A percentile compares a stretch with the other conserved stretches of the same genome.
phyloP scores from a whole-genome alignment of 2,113 vertebrate genomes.

The Opisthocomus hoazin region DNA sequence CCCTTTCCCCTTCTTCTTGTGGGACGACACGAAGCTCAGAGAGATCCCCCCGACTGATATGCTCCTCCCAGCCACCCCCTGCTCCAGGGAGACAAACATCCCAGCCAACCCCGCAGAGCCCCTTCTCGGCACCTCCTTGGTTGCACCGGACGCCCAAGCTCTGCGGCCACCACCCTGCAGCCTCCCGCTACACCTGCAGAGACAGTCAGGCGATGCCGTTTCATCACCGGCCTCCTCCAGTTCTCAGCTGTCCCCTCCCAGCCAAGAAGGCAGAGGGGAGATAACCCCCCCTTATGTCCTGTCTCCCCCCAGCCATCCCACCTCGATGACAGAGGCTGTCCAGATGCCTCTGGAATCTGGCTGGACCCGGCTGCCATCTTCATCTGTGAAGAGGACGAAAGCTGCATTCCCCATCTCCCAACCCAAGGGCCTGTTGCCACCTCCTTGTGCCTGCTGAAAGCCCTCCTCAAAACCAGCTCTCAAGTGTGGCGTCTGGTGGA shows the following conservation, averaged over 20 bases:
- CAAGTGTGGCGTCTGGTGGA: constrained; percentile 66
- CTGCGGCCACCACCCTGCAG: not conserved
- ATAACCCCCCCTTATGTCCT: not conserved
- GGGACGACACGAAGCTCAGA: constrained; percentile 31
- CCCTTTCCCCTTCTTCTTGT: not conserved
- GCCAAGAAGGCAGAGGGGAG: constrained; percentile 1
- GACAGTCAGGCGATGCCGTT: not conserved
- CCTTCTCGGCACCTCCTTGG: not conserved
- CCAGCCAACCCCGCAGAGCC: not conserved
- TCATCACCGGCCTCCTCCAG: not conserved
- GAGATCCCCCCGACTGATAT: constrained; percentile 64
- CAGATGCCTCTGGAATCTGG: constrained; percentile 79
- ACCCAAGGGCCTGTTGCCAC: constrained; percentile 70
- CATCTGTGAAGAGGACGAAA: not conserved
- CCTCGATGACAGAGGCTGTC: constrained; percentile 70
- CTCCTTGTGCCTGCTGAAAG: constrained; percentile 72
- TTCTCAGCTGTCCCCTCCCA: not conserved
- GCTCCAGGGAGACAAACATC: not conserved
- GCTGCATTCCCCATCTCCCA: constrained; percentile 51
- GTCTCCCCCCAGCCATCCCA: not conserved
- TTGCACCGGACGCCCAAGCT: not conserved
- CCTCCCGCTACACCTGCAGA: not conserved
- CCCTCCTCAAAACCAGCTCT: constrained; percentile 65
- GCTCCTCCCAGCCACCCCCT: not conserved
- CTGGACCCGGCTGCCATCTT: not conserved